Conservation (phyloP, 2,888 invertebrate species). For the Volucella zonaria region DNA sequence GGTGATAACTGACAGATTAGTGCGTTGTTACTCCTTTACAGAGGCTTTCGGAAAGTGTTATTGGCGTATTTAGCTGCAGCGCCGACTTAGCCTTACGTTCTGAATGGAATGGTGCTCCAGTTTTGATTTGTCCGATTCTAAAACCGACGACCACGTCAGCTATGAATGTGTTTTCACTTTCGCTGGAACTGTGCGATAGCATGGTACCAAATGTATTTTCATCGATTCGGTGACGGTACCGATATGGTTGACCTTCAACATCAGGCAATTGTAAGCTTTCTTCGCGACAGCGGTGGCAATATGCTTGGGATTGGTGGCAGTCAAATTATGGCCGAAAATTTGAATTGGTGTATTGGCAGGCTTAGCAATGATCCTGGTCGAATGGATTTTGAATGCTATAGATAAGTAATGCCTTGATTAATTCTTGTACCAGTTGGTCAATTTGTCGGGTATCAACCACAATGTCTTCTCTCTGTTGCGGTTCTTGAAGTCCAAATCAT, state of each 20-base stretch:
- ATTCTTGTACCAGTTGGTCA: constrained; percentile 94
- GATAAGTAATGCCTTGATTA: constrained; percentile 96
- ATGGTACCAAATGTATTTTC: constrained; percentile 96
- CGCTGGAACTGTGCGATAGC: constrained; percentile 99
- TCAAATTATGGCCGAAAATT: constrained; percentile 97
- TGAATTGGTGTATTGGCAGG: constrained; percentile 90
- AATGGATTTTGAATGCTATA: constrained; percentile 99
- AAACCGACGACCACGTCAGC: constrained; percentile 99
- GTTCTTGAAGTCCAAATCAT: constrained; percentile 99
- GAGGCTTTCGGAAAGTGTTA: constrained; percentile 95
- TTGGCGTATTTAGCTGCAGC: constrained; percentile 96
- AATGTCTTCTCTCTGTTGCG: constrained; percentile 92
- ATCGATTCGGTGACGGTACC: constrained; percentile 99
- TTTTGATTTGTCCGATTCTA: constrained; percentile 99
- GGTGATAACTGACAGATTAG: constrained; percentile 1
- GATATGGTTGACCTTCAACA: constrained; percentile 99
- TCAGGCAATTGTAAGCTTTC: constrained; percentile 98
- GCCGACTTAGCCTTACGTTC: constrained; percentile 98
- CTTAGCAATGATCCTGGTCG: constrained; percentile 99
- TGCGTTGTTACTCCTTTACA: constrained; percentile 76
- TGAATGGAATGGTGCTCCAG: constrained; percentile 99
- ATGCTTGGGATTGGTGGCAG: constrained; percentile 96
- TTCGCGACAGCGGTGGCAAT: constrained; percentile 97
- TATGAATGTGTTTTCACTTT: constrained; percentile 99
- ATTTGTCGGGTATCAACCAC: constrained; percentile 91